Conservation (phyloP, 2,797 vertebrate genomes). For the Rhynchotus rufescens region DNA sequence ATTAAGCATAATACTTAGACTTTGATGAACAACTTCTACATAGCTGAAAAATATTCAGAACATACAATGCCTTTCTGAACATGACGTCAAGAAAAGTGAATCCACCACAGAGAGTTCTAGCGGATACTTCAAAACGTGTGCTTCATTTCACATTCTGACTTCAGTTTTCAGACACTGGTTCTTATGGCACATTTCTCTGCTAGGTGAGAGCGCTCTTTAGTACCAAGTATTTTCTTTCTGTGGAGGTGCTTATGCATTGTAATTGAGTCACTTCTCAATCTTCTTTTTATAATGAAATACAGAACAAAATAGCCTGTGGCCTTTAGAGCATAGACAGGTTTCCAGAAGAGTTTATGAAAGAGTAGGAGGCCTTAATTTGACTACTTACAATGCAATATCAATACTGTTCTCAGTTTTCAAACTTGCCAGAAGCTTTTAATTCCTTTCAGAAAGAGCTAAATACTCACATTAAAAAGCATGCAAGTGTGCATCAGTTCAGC, state of each 20-base stretch:
- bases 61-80: background rate
- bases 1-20: background rate
- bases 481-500: background rate
- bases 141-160: background rate
- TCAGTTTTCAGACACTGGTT: background rate
- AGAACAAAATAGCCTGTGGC: conserved; percentile 27
- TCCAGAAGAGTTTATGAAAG: conserved; percentile 39
- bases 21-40: background rate
- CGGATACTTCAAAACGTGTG: background rate
- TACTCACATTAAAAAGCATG: background rate
- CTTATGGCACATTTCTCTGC: background rate
- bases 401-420: background rate
- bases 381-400: conserved; percentile 11
- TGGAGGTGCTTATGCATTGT: conserved; percentile 28
- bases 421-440: conserved; percentile 26
- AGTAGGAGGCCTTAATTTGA: conserved; percentile 32
- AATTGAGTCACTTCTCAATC: conserved; percentile 46
- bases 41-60: background rate
- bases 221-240: conserved; percentile 18
- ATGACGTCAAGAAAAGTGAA: background rate
- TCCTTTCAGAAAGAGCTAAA: background rate
- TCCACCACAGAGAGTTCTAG: background rate
- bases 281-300: conserved; percentile 35
- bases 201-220: background rate
- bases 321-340: conserved; percentile 24